These are phyloP conservation scores for Oceanodroma tethys DNA, from an alignment of 2,113 vertebrate species.

Conservation along the genomic window DNA sequence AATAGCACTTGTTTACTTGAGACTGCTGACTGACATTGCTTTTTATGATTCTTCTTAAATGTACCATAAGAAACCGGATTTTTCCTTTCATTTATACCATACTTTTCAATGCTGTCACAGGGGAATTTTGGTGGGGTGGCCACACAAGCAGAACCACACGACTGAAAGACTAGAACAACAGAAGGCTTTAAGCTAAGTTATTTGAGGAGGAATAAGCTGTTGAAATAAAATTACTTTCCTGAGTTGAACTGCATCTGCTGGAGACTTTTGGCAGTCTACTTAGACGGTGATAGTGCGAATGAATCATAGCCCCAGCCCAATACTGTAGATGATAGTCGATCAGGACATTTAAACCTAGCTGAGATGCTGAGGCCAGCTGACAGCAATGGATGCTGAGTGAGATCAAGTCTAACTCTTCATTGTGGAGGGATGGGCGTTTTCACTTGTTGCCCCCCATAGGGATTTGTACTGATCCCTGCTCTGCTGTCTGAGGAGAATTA, in stretches of 20 bases:
- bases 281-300: background rate
- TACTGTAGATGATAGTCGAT: background rate
- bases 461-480: background rate
- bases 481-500: background rate
- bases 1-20: background rate
- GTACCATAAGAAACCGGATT: background rate
- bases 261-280: background rate
- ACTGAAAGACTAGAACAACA: background rate
- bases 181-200: background rate
- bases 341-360: background rate
- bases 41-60: conserved; percentile 32
- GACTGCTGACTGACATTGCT: background rate
- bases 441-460: background rate
- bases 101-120: background rate
- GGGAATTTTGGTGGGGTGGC: background rate
- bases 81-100: background rate
- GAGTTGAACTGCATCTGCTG: background rate
- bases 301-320: too few species aligned
- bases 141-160: background rate
- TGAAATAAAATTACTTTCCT: background rate
- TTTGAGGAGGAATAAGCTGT: background rate
- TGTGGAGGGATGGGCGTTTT: background rate
- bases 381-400: background rate
- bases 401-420: background rate
- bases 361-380: background rate